phyloP scores from a whole-genome alignment of 2,797 vertebrate species.

The Hydrophis major region DNA sequence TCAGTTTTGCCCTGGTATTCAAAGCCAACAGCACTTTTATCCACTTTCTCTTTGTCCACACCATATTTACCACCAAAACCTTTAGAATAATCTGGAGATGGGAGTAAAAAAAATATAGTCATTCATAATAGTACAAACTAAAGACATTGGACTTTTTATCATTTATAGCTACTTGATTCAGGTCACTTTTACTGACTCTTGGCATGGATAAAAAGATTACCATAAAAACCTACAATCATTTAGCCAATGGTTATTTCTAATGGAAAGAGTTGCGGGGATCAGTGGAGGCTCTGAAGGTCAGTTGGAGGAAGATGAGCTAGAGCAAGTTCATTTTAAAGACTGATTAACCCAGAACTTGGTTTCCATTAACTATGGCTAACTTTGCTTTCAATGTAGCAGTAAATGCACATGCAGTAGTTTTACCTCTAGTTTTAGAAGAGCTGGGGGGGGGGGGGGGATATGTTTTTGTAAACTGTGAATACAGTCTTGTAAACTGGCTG shows the following conservation, averaged over 20 bases:
- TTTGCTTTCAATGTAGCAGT: not conserved
- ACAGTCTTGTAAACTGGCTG: not conserved
- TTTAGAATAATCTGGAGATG: constrained; percentile 73
- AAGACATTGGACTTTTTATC: not conserved
- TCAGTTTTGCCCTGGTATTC: constrained; percentile 90
- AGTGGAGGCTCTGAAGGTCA: not conserved
- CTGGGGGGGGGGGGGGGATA: not conserved
- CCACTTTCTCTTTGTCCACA: constrained; percentile 77
- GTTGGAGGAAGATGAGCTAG: not conserved
- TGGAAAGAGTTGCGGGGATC: not conserved
- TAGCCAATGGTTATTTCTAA: not conserved
- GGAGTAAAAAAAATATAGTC: constrained; percentile 26
- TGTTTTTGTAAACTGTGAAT: not conserved
- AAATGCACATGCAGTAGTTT: not conserved
- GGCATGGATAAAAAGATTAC: not conserved
- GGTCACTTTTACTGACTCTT: not conserved
- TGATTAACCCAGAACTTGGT: not conserved
- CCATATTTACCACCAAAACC: constrained; percentile 78
- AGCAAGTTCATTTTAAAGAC: not conserved
- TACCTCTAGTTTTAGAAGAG: not conserved
- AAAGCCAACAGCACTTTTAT: constrained; percentile 88
- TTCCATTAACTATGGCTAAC: not conserved
- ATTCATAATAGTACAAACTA: constrained; percentile 27
- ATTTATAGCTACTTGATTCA: constrained; percentile 15
- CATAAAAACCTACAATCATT: not conserved